These are phyloP conservation scores for Antheraea assamensis DNA, from an alignment of 2,888 invertebrate species.

Conservation along the genomic window DNA sequence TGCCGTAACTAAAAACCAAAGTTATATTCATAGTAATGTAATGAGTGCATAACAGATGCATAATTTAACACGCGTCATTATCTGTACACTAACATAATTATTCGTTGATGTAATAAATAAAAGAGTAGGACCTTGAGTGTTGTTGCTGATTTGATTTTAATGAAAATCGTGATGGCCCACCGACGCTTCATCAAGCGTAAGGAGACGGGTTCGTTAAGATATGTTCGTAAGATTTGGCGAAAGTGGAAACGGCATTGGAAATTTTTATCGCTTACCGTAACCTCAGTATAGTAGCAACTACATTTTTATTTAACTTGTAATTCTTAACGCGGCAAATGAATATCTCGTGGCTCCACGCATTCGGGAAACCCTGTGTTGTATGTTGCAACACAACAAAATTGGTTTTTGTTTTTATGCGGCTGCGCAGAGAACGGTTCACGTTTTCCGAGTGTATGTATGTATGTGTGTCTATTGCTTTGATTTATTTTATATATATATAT, in stretches of 20 bases:
- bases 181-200: background rate
- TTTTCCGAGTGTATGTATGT: too few species aligned
- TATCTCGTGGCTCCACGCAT: background rate
- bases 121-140: background rate
- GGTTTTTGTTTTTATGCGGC: too few species aligned
- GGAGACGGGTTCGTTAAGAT: background rate
- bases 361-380: background rate
- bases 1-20: background rate
- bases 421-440: too few species aligned
- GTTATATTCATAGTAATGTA: background rate
- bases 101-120: background rate
- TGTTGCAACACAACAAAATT: background rate
- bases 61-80: background rate
- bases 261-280: background rate
- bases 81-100: background rate
- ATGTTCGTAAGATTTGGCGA: background rate
- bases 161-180: slow-evolving; percentile 5
- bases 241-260: slow-evolving; percentile 8
- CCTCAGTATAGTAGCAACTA: background rate
- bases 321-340: background rate
- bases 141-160: slow-evolving; percentile 9
- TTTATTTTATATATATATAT: too few species aligned
- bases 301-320: background rate
- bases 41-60: background rate
- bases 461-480: too few species aligned